Conservation (phyloP, 1,140 invertebrate species). For the Probaryconus sp. region DNA sequence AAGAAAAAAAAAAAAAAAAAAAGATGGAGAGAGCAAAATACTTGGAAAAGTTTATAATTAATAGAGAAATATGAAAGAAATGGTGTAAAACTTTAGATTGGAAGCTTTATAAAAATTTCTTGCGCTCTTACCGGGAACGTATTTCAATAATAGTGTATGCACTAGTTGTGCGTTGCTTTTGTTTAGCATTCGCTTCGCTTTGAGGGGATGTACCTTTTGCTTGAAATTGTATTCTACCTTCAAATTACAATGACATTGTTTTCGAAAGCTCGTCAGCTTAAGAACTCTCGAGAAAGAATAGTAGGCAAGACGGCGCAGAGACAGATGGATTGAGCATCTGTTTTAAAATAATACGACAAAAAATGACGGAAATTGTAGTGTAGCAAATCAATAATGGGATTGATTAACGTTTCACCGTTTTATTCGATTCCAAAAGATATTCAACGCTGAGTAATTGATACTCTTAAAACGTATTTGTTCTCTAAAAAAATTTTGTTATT, state of each 20-base stretch:
- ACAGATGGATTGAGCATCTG: constrained; percentile 17
- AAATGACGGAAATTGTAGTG: constrained; percentile 34
- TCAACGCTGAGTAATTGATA: too few species aligned
- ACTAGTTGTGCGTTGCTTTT: constrained; percentile 8
- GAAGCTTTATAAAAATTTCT: constrained; percentile 19
- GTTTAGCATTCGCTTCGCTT: constrained; percentile 25
- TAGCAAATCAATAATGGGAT: constrained; percentile 18
- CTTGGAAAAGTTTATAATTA: constrained; percentile 17
- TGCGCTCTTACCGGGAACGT: background rate
- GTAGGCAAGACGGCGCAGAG: background rate
- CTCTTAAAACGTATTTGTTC: too few species aligned
- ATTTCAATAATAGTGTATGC: constrained; percentile 2
- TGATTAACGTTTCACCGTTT: background rate
- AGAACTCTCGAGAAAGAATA: constrained; percentile 28
- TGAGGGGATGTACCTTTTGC: constrained; percentile 21
- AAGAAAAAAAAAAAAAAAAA: too few species aligned
- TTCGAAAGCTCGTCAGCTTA: constrained; percentile 29
- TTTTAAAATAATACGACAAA: constrained; percentile 29
- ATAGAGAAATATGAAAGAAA: constrained; percentile 3
- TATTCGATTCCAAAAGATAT: background rate
- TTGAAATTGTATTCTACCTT: constrained; percentile 38
- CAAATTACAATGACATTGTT: constrained; percentile 51
- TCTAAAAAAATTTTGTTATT: too few species aligned
- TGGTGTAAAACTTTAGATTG: constrained; percentile 29
- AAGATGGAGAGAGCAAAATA: too few species aligned